Conservation (phyloP, 2,113 vertebrate genomes). For the Corydoras maculifer region DNA sequence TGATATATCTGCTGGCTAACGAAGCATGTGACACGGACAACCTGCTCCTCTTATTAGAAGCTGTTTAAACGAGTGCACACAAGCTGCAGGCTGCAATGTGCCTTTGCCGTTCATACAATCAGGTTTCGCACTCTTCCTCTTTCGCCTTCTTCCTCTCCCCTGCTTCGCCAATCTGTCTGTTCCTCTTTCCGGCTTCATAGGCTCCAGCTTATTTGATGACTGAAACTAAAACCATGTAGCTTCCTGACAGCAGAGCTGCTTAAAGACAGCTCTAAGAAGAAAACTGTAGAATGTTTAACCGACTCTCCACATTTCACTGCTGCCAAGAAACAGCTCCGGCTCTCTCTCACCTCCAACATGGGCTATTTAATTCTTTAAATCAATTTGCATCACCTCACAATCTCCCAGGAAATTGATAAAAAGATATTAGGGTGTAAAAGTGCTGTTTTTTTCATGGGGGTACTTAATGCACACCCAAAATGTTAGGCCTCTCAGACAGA, state of each 20-base stretch:
- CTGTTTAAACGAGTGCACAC: constrained; percentile 23
- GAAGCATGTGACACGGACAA: constrained; percentile 34
- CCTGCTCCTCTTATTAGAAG: constrained; percentile 30
- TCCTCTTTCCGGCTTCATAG: background rate
- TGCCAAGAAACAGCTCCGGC: background rate
- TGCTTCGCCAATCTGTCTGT: constrained; percentile 21
- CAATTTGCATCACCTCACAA: constrained; percentile 36
- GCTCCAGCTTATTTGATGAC: background rate
- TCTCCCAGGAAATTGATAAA: constrained; percentile 12
- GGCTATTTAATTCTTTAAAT: constrained; percentile 14
- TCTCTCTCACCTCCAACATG: background rate
- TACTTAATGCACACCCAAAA: too few species aligned
- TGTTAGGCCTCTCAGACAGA: too few species aligned
- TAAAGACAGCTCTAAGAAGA: background rate
- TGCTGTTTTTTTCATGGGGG: too few species aligned
- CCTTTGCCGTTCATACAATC: background rate
- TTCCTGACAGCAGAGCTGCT: constrained; percentile 9
- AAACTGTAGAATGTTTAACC: constrained; percentile 7
- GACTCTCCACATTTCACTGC: background rate
- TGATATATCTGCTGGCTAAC: constrained; percentile 26
- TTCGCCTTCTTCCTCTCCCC: background rate
- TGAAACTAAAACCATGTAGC: background rate
- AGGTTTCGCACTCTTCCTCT: background rate
- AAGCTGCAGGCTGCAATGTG: background rate
- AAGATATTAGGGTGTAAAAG: too few species aligned